Base-by-base conservation (phyloP, 92 coral and sea anemone species). In the Nematostella vectensis region DNA sequence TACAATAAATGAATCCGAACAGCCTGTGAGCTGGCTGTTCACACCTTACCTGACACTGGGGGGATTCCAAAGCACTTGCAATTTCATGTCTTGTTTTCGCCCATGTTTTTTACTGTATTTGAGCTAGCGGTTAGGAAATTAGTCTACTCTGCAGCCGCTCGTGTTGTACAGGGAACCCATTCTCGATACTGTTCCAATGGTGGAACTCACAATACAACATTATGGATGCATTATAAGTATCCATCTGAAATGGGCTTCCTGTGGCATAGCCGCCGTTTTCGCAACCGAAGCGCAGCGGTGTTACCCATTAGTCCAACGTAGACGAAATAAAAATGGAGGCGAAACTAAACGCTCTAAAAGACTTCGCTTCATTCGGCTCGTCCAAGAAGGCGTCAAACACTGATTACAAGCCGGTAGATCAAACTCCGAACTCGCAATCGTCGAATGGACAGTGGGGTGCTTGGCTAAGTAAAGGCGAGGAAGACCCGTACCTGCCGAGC, bases 291-390 rank as follows among this genome's bases (percentile, higher is more conserved):
- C 17, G 4, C 51, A 45, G 51, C 51, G 51, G 51, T 45, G 21
- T 45, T 45, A 11, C 51, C 51, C 23, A 19, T 45, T 11, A 45
- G 51, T 6, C 6, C 40, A 33, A 6, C 6, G 11, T 45, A 45
- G 21, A 45, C 12, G 18, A 4, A 17, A 6, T 0, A 29, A 42
- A 54, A 25, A 66, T 91, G 55, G 98, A 91, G 48, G 63, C 85
- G 1, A 91, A 91, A 50, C 66, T 91, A 16, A 88, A 80, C 45
- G 93, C 93, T 24, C 72, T 91, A 15, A 86, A 82, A 59, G 87
- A 72, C 27, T 91, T 81, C 54, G 71, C 87, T 50, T 62, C 77
- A 13, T 75, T 74, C 66, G 85, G 91, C 55, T 77, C 82, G 3
- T 62, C 96, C 16, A 70, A 83, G 23, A 80, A 59, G 75, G 52